Evolutionary conservation across 2,888 invertebrate species (phyloP), one percentile per base, ranked within the genome.

Genomic region (Seira ritae): DNA sequence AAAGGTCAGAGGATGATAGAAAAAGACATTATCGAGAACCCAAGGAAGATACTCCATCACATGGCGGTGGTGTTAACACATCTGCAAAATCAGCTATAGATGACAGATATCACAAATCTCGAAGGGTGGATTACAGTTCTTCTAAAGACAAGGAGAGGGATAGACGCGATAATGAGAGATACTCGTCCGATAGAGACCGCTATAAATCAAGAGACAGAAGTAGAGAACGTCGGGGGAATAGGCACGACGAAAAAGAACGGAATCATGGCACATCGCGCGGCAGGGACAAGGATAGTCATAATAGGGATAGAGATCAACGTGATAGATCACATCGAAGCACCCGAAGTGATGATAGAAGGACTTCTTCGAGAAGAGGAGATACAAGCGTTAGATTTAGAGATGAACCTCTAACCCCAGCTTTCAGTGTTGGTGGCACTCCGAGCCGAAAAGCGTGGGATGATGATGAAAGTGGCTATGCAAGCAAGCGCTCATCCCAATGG

Each of bases 51-150:
- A 98, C 98, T 0, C 98, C 98, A 0, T 96, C 98, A 0, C 94
- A 98, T 90, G 97, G 98, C 0, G 98, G 98, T 2, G 98, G 98
- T 3, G 95, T 98, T 22, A 96, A 96, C 31, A 94, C 94, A 79
- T 94, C 94, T 90, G 96, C 96, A 0, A 92, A 94, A 79, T 94
- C 94, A 89, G 93, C 96, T 67, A 92, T 96, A 90, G 91, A 94
- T 42, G 94, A 95, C 89, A 92, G 95, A 85, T 91, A 94, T 80
- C 87, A 88, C 70, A 93, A 93, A 89, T 92, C 93, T 74, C 93
- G 93, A 90, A 94, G 94, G 87, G 93, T 95, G 90, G 95, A 95
- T 24, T 93, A 95, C 0, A 94, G 94, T 90, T 93, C 94, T 67
- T 94, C 94, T 0, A 92, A 94, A 91, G 92, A 94, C 88, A 89